Percentiles rank a stretch among this genome's conserved stretches.
Evolutionary conservation across 2,113 vertebrate species (phyloP).

Genomic region (Melospiza melodia): DNA sequence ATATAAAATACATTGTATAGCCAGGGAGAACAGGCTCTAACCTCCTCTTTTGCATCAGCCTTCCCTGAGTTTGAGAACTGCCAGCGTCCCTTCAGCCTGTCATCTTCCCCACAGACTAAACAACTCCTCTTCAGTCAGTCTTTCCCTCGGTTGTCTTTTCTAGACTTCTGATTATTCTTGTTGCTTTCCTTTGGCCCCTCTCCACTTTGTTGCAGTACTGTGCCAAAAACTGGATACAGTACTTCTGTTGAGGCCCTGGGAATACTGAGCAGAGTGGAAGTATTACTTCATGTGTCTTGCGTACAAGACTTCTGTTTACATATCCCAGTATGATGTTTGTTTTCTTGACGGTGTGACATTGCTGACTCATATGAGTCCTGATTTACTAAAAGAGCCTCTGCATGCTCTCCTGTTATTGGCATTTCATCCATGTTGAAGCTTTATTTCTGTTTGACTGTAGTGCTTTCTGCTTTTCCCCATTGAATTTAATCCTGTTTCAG

Average conservation of each 20-base stretch:
- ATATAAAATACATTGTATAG: neutral
- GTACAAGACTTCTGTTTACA: neutral
- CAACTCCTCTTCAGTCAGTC: neutral
- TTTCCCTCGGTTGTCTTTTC: neutral
- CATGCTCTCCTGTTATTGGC: neutral
- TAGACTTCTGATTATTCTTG: neutral
- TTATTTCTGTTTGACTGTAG: neutral
- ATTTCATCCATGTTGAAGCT: neutral
- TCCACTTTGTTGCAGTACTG: neutral
- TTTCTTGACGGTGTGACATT: conserved; percentile 15
- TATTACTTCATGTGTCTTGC: conserved; percentile 8
- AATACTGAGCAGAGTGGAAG: neutral
- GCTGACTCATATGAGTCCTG: conserved; percentile 12
- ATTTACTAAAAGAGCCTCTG: neutral
- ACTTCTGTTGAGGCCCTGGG: neutral
- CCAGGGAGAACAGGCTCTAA: neutral
- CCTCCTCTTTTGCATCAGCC: neutral
- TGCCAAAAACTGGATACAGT: conserved; percentile 23
- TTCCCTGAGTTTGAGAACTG: neutral
- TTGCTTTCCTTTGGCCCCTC: conserved; percentile 41
- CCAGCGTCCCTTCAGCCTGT: neutral
- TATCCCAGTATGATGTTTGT: conserved; percentile 40
- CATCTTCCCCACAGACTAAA: neutral
- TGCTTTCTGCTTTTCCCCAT: neutral
- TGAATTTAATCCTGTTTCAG: neutral